Percentiles rank a stretch among this genome's conserved stretches.
phyloP scores from a whole-genome alignment of 2,113 vertebrate species.

The Atlantisia rogersi region DNA sequence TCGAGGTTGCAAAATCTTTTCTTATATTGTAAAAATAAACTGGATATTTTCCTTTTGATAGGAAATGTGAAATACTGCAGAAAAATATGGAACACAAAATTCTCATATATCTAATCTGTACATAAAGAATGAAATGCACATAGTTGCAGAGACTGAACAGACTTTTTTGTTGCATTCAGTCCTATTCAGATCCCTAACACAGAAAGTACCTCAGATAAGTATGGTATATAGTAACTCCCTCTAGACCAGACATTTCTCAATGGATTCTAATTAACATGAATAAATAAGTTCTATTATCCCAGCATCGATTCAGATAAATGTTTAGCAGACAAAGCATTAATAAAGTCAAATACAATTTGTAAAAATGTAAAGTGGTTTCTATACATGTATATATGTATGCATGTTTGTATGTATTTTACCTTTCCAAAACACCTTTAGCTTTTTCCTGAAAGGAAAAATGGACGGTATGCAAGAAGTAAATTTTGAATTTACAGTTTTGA shows the following conservation, averaged over 20 bases:
- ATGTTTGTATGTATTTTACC: no score
- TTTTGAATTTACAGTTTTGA: not conserved
- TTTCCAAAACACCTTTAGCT: not conserved
- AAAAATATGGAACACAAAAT: not conserved
- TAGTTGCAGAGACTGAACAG: no score
- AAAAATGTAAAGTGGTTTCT: not conserved
- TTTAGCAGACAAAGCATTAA: not conserved
- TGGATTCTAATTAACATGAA: not conserved
- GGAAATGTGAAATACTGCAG: not conserved
- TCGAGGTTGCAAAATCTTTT: not conserved
- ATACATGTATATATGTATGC: not conserved
- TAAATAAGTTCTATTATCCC: not conserved
- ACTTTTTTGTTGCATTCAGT: not conserved
- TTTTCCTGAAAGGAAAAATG: not conserved
- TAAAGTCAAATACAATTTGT: not conserved
- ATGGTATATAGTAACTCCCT: not conserved
- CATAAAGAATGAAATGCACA: not conserved
- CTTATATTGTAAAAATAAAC: not conserved
- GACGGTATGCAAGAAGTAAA: not conserved
- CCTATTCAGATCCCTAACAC: not conserved
- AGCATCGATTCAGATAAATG: not conserved
- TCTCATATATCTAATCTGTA: not conserved
- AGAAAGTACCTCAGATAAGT: not conserved
- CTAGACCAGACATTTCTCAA: not conserved
- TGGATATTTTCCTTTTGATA: not conserved